Evolutionary conservation across 2,888 invertebrate species (phyloP), one percentile per base, ranked within the genome.

Genomic region (Himalopsyche anomala): DNA sequence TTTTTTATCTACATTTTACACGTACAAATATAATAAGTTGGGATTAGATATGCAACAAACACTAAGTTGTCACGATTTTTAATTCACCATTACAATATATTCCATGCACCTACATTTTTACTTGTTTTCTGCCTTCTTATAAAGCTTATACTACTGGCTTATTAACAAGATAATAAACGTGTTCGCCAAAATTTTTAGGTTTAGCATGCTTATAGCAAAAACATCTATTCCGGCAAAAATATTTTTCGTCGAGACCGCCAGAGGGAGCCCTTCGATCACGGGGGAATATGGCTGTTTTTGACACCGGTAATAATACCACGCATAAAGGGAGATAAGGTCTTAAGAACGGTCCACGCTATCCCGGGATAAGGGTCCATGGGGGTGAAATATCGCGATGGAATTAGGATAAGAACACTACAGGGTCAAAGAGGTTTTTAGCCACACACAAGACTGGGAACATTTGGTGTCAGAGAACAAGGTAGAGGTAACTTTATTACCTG

Each of bases 361-460:
- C 42, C 42, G 81, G 81, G 51, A 81, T 81, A 81, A 40, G 51
- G 45, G 51, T 45, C 51, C 81, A 81, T 45, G 80, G 80, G 79
- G 81, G 87, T 87, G 83, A 87, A 85, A 87, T 87, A 87, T 85
- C 85, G 83, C 84, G 85, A 85, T 87, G 82, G 83, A 87, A 87
- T 87, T 87, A 87, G 85, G 87, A 87, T 87, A 87, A 85, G 87
- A 85, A 83, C 51, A 51, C 69, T 51, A 42, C 28, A 28, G 81
- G 81, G 81, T 28, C 45, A 51, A 81, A 28, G 81, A 45, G 81
- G 40, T 62, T 62, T 62, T 62, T 62, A 62, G 62, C 62, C 62
- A 19, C 62, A 62, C 62, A n/a, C 62, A 62, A 28, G 19, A 5
- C 62, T 8, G 62, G 62, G 62, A 28, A 62, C 62, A 62, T 62